Base-by-base conservation (phyloP, 37 sponge, comb jelly and placozoan genomes). In the Haliclona indistincta region DNA sequence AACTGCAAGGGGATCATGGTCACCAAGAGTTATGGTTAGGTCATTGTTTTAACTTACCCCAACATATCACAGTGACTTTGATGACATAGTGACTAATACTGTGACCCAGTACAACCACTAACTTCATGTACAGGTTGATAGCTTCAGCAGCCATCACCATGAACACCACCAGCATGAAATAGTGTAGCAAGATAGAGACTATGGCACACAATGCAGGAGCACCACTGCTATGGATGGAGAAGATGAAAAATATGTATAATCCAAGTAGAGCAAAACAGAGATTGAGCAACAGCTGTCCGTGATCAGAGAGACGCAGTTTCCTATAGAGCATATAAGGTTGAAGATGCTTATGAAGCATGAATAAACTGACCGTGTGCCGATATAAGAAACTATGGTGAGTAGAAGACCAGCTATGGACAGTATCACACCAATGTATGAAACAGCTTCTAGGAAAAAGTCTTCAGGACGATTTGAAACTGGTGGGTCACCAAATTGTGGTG, bases 301-400 rank as follows among this genome's bases (percentile, higher is more conserved):
- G 84, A 32, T 56, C 63, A 41, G 17, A 34, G 22, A 37, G 39
- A 17, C 80, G 49, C n/a, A 89, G 80, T 3, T 56, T 79, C 76
- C 89, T 89, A 45, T 3, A 60, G 42, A 61, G 66, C 4, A 66
- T 13, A 33, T 54, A 29, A 53, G 29, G 20, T 5, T 36, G 3
- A 33, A 28, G 51, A 13, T 51, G 54, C 51, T 26, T n/a, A n/a
- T n/a, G n/a, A n/a, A n/a, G n/a, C n/a, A n/a, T n/a, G n/a, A n/a
- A n/a, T n/a, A n/a, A n/a, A 56, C 89, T 88, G 40, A 88, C 89
- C 78, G 82, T 52, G 69, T 64, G 38, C 13, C 39, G 22, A 83
- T 22, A 44, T 75, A 79, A 0, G 84, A 67, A 11, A 83, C 10
- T 25, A 89, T 62, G 42, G 78, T 56, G 20, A 70, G n/a, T 0